Evolutionary conservation across 1,140 invertebrate species (phyloP).

Genomic region (Saccostrea echinata): DNA sequence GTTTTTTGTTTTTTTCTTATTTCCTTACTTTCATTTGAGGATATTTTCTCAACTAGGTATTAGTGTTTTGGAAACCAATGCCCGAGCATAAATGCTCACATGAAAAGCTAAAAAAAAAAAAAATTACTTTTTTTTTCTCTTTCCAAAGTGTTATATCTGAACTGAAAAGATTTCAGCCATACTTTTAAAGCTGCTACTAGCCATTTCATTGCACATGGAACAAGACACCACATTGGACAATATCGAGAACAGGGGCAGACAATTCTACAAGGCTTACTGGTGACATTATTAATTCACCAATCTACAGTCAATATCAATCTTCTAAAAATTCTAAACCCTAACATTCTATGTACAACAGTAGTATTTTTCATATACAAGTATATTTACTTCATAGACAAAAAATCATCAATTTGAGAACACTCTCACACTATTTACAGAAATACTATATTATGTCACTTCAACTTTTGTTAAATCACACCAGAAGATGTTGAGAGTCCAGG

Average conservation of each 20-base stretch:
- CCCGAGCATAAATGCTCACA: neutral
- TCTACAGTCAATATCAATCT: neutral
- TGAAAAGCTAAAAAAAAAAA: constrained; percentile 13
- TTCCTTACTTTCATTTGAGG: neutral
- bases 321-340: too few relatives aligned
- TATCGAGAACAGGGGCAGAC: constrained; percentile 8
- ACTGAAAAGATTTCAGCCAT: constrained; percentile 33
- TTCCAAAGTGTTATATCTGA: neutral
- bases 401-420: neutral
- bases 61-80: constrained; percentile 16
- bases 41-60: neutral
- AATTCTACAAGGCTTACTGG: constrained; percentile 45
- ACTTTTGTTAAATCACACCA: neutral
- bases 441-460: neutral
- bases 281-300: constrained; percentile 38
- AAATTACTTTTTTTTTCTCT: neutral
- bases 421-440: too few relatives aligned
- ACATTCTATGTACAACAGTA: too few relatives aligned
- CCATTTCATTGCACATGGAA: constrained; percentile 29
- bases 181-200: constrained; percentile 25
- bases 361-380: too few relatives aligned
- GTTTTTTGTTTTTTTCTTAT: neutral
- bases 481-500: neutral
- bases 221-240: constrained; percentile 38
- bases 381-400: neutral